Conservation (phyloP, 2,113 vertebrate species). For the Paedocypris sp. region DNA sequence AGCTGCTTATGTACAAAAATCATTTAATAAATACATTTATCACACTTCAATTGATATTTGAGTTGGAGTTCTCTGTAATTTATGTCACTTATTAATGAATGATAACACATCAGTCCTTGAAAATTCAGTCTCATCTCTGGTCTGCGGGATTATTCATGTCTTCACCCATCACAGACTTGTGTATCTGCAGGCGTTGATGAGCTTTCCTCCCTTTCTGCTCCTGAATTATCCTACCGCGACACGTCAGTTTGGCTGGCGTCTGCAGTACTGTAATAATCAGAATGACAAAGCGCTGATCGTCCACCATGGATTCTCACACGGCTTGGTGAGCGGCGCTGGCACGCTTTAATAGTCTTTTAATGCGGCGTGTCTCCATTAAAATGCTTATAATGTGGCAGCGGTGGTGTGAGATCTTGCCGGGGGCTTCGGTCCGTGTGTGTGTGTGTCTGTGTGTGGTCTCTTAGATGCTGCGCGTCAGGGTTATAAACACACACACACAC, state of each 20-base stretch:
- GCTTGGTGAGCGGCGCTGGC: not conserved
- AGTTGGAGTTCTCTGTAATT: too few species aligned
- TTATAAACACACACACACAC: too few species aligned
- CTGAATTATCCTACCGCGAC: not conserved
- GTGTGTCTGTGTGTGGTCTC: constrained; percentile 7
- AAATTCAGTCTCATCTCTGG: too few species aligned
- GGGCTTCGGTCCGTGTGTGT: not conserved
- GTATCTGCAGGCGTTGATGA: too few species aligned
- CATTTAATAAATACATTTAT: too few species aligned
- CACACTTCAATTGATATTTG: too few species aligned
- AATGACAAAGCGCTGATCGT: constrained; percentile 2
- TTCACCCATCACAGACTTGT: too few species aligned
- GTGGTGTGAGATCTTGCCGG: not conserved
- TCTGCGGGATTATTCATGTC: too few species aligned
- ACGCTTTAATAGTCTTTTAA: constrained; percentile 24
- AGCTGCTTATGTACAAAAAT: too few species aligned
- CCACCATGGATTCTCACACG: constrained; percentile 13
- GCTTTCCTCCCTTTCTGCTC: not conserved
- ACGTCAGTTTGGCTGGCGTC: not conserved
- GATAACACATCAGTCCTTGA: too few species aligned
- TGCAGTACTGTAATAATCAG: constrained; percentile 21
- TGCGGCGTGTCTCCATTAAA: constrained; percentile 18
- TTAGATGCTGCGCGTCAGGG: not conserved
- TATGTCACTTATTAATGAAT: too few species aligned
- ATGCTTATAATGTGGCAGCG: not conserved